phyloP scores from a whole-genome alignment of 2,888 invertebrate genomes.

The Drosophila affinis region DNA sequence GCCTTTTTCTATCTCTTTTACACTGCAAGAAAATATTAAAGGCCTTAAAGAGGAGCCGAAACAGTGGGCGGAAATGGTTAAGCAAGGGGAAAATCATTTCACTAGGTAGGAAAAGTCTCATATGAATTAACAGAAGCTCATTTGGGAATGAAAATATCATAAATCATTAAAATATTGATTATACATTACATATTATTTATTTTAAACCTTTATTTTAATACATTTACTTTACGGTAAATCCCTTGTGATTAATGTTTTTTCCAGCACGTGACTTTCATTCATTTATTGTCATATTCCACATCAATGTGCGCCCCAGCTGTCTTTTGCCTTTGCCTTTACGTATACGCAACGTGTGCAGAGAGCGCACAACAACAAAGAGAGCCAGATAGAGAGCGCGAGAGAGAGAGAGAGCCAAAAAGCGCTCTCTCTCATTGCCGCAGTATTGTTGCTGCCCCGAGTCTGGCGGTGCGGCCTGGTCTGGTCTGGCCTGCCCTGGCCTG shows the following conservation, averaged over 20 bases:
- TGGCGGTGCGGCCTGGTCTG: neutral
- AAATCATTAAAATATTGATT: neutral
- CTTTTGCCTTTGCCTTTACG: constrained; percentile 49
- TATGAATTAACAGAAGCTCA: too few species aligned
- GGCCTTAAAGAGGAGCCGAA: neutral
- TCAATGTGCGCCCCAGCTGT: constrained; percentile 50
- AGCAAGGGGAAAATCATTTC: neutral
- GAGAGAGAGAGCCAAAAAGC: constrained; percentile 36
- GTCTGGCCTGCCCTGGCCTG: constrained; percentile 3
- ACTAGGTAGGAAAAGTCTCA: neutral
- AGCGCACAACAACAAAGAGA: constrained; percentile 36
- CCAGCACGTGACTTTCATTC: neutral
- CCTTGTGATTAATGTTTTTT: neutral
- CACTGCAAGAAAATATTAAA: constrained; percentile 24
- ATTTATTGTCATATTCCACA: neutral
- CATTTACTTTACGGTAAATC: neutral
- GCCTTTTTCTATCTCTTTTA: constrained; percentile 25
- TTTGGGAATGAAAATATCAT: neutral
- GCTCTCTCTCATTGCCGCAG: constrained; percentile 71
- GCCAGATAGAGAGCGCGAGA: constrained; percentile 27
- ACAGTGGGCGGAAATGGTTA: constrained; percentile 6
- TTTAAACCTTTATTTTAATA: too few species aligned
- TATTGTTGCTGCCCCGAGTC: constrained; percentile 43
- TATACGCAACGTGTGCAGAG: constrained; percentile 51
- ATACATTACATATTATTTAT: neutral